A percentile compares a stretch with the other conserved stretches of the same genome.
phyloP scores from a whole-genome alignment of 2,888 invertebrate genomes.

The Acleris literana region DNA sequence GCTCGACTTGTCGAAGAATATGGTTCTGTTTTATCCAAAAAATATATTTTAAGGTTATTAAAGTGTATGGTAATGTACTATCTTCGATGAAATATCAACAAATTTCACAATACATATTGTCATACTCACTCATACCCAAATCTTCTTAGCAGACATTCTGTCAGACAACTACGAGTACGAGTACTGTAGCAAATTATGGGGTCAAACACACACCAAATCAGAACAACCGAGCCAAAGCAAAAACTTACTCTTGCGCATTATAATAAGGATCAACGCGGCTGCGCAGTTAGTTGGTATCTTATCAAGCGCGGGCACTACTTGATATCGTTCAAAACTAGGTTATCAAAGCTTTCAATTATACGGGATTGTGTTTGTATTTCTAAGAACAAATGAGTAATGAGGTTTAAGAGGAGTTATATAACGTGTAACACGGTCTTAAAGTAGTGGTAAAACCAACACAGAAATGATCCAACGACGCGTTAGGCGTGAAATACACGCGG shows the following conservation, averaged over 20 bases:
- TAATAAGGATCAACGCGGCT: constrained; percentile 12
- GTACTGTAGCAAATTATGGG: constrained; percentile 19
- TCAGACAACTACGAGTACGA: constrained; percentile 23
- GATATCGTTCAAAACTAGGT: constrained; percentile 26
- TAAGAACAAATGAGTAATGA: constrained; percentile 21
- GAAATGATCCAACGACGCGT: too few relatives aligned
- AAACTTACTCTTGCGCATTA: constrained; percentile 2
- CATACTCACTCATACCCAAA: background rate
- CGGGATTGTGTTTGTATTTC: constrained; percentile 14
- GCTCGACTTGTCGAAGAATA: too few relatives aligned
- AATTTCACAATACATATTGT: too few relatives aligned
- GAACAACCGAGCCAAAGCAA: constrained; percentile 4
- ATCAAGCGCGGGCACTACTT: constrained; percentile 31
- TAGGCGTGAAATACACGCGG: too few relatives aligned
- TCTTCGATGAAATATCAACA: too few relatives aligned
- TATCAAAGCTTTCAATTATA: constrained; percentile 37
- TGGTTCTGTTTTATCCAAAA: too few relatives aligned
- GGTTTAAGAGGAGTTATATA: constrained; percentile 13
- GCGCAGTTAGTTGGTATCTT: constrained; percentile 17
- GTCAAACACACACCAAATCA: constrained; percentile 22
- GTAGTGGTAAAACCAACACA: too few relatives aligned
- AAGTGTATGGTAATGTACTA: too few relatives aligned
- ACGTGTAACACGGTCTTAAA: too few relatives aligned
- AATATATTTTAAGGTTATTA: too few relatives aligned
- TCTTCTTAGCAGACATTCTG: constrained; percentile 24